These are phyloP conservation scores for Podocnemis expansa DNA, from an alignment of 2,113 vertebrate species.

Conservation along the genomic window DNA sequence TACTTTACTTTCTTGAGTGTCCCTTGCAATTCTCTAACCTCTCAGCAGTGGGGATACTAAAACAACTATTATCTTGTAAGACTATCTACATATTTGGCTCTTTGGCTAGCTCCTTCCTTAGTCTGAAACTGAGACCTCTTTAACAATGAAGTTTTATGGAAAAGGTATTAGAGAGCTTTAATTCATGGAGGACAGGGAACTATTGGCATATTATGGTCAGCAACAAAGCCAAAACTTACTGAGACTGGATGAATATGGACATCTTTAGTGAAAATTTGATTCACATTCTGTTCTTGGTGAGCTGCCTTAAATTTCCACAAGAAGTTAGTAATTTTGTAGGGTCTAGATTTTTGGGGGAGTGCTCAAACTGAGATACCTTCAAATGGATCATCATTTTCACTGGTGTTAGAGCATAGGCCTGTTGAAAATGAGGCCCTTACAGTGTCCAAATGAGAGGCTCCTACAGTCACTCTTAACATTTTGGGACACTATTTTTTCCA, in stretches of 20 bases:
- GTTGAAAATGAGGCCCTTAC: background rate
- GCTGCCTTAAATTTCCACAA: background rate
- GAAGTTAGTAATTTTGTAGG: background rate
- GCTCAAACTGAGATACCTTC: background rate
- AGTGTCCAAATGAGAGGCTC: background rate
- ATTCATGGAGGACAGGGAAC: background rate
- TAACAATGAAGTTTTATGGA: background rate
- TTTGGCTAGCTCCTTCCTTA: accelerated
- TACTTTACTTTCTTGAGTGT: background rate
- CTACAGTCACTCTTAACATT: background rate
- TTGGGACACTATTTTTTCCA: background rate
- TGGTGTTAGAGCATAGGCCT: background rate
- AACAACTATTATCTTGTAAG: background rate
- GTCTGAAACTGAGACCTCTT: background rate
- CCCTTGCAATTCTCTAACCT: background rate
- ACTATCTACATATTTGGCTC: background rate
- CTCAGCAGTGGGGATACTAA: background rate
- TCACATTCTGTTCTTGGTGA: background rate
- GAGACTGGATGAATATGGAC: background rate
- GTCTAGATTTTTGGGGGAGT: background rate
- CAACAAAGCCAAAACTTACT: background rate
- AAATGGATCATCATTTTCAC: background rate
- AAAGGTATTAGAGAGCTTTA: accelerated
- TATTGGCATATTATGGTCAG: background rate
- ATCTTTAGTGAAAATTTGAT: background rate